A percentile compares a stretch with the other conserved stretches of the same genome.
These are phyloP conservation scores for Speoplatyrhinus poulsoni DNA, from an alignment of 2,113 vertebrate species.

Conservation along the genomic window DNA sequence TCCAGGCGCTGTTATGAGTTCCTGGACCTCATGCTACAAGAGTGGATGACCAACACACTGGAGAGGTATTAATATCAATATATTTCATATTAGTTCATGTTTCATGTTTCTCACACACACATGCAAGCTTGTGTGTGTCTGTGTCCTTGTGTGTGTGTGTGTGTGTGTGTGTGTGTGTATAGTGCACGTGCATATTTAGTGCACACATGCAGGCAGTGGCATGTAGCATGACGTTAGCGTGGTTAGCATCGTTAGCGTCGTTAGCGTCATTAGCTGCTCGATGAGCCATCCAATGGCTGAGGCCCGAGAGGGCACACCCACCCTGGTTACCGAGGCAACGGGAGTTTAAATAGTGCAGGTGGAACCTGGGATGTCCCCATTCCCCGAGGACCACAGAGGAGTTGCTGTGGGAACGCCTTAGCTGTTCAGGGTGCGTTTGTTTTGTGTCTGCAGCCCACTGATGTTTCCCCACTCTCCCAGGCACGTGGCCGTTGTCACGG, in stretches of 20 bases:
- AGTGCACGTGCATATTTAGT: neutral
- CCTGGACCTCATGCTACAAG: constrained; percentile 92
- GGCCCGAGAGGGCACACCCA: constrained; percentile 20
- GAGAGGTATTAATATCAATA: constrained; percentile 80
- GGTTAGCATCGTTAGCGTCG: neutral
- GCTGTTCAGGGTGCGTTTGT: neutral
- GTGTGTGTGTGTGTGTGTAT: neutral
- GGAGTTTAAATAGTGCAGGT: constrained; percentile 56
- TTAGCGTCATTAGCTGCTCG: constrained; percentile 9
- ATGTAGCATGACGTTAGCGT: too few relatives aligned
- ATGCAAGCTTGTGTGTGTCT: neutral
- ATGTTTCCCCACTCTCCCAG: constrained; percentile 79
- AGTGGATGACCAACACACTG: constrained; percentile 94
- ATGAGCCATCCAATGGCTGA: constrained; percentile 70
- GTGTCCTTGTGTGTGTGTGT: neutral
- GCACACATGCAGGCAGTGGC: constrained; percentile 12
- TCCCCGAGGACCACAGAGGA: constrained; percentile 37
- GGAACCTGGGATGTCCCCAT: constrained; percentile 37
- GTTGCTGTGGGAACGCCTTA: too few relatives aligned
- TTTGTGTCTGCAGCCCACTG: neutral
- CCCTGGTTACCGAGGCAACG: constrained; percentile 60
- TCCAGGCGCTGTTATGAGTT: constrained; percentile 95
- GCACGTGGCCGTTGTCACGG: constrained; percentile 92
- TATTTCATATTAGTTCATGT: too few relatives aligned
- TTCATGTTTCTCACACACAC: too few relatives aligned